Base-by-base conservation (phyloP, 2,888 invertebrate species). In the Dynastes grantii region DNA sequence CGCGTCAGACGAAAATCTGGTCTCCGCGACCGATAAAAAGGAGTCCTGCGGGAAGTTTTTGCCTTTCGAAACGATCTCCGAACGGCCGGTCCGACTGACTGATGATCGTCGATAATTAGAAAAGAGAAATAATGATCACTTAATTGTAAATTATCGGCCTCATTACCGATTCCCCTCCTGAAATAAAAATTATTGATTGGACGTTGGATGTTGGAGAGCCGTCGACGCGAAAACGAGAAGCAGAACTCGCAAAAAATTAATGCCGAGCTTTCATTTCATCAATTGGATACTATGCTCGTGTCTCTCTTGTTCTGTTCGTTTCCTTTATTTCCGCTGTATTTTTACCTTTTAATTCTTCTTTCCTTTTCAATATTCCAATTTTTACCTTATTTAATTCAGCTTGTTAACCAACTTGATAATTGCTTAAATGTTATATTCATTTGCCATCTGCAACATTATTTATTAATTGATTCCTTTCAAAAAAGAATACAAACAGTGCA, bases 131-230 rank as follows among this genome's bases (percentile, higher is more conserved):
- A 89, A 89, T 88, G 88, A 88, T 88, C 88, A 86, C 88, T 88
- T 89, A 88, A 89, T 89, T 88, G 88, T 88, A 86, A 89, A 86
- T 88, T 88, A 88, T 88, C 87, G 88, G 84, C 70, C 77, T 79
- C 75, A 77, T 79, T 79, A 75, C 71, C 75, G 77, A 79, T 79
- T 77, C 79, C 55, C 45, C 79, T 77, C 77, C 55, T 45, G 68
- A 75, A 65, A 67, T 75, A 73, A 71, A 79, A 79, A 79, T 79
- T 79, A 79, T 79, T 79, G 79, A 79, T 79, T 79, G 79, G 75
- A 76, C 79, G 71, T 29, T 63, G 13, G 55, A 55, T 22, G 55
- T 55, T 55, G 55, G 55, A 27, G 32, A 40, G 49, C 13, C 13
- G 45, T 61, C 45, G 61, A 75, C 55, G 37, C 16, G 55, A 32